These are phyloP conservation scores for Anabacerthia variegaticeps DNA, from an alignment of 2,797 vertebrate species.

Conservation along the genomic window DNA sequence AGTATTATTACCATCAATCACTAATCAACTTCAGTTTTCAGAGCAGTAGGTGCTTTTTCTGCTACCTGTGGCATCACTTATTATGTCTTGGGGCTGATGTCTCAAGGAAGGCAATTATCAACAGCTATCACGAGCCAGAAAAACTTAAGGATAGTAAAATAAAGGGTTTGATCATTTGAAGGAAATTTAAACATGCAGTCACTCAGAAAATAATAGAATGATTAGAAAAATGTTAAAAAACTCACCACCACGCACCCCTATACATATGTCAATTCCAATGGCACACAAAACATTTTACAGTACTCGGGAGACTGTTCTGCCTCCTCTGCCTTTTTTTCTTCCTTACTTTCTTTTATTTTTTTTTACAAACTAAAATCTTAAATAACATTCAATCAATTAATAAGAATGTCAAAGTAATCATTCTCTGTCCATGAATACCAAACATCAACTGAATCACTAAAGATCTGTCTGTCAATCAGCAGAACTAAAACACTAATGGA, in stretches of 20 bases:
- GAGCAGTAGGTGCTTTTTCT: background rate
- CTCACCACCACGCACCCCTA: background rate
- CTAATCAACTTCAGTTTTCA: background rate
- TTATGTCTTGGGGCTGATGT: background rate
- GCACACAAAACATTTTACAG: background rate
- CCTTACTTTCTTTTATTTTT: background rate
- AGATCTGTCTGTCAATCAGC: constrained; percentile 44
- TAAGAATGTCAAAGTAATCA: constrained; percentile 46
- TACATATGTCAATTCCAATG: background rate
- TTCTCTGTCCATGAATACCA: background rate
- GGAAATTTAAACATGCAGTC: background rate
- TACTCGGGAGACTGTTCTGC: background rate
- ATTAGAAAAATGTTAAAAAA: background rate
- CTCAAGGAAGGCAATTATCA: background rate
- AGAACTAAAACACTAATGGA: constrained; percentile 13
- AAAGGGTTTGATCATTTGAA: background rate
- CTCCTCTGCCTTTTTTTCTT: background rate
- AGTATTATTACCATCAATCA: background rate
- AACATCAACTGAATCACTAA: constrained; percentile 23
- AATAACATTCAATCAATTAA: constrained; percentile 36
- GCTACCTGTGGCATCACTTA: background rate
- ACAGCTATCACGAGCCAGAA: background rate
- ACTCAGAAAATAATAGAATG: constrained; percentile 15
- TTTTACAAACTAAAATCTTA: constrained; percentile 34
- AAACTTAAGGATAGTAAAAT: background rate